Evolutionary conservation across 2,888 invertebrate genomes (phyloP), one percentile per base, ranked within the genome.

Genomic region (Eupeodes latifasciatus): DNA sequence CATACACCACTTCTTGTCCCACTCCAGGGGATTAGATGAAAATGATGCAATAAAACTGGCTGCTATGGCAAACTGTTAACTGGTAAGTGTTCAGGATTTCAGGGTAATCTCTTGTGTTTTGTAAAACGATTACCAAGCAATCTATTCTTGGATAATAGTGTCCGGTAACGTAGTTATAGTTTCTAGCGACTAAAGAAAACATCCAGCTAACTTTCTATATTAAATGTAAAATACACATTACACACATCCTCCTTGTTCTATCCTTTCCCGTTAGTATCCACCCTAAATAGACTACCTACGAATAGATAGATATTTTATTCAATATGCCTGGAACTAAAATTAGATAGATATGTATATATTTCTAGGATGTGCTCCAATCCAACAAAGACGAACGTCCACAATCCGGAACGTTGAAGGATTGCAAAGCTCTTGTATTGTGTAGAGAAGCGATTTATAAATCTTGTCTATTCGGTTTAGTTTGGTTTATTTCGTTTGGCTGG

Each of bases 121-220:
- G 90, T 90, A 90, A 90, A 90, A 90, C 90, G 90, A 91, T 91
- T 91, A 91, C 90, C 89, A 90, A 90, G 90, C 90, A 91, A 90
- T 91, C 90, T 91, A 90, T 81, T 85, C 81, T 66, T 69, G 81
- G 88, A 81, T 88, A 88, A 88, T 88, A 85, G 85, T 55, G 88
- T 88, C 87, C 87, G 51, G 81, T 88, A 85, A 88, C 66, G 74
- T 71, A 53, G 85, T 88, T 88, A 85, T 71, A 59, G 85, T 81
- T 88, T 75, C 62, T 44, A 49, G 69, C 62, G 55, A 69, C 76
- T 66, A n/a, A 16, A 61, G 75, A 59, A 72, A 87, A 79, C 44
- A 49, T 19, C 57, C 75, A 53, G 47, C 14, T 36, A 72, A 44
- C 16, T 67, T 44, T 44, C 66, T 47, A 27, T 66, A 82, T 64